Conservation (phyloP, 1,140 invertebrate species). For the Pogonomyrmex barbatus region DNA sequence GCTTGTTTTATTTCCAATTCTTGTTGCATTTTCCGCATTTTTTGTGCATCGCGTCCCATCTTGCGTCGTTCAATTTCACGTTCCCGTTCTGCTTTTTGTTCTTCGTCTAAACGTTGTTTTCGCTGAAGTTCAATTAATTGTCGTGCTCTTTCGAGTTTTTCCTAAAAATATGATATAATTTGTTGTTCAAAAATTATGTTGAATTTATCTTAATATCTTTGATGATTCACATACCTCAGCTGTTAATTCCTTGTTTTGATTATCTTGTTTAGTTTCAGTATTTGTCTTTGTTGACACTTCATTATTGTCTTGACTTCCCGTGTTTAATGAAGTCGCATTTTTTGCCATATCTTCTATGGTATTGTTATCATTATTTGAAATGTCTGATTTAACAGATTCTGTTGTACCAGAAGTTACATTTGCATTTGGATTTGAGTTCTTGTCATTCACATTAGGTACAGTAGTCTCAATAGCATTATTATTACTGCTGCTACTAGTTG, state of each 20-base stretch:
- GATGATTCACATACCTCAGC: slow-evolving; percentile 41
- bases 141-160: slow-evolving; percentile 84
- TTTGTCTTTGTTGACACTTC: neutral
- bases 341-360: slow-evolving; percentile 90
- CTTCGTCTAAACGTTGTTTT: slow-evolving; percentile 88
- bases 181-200: neutral
- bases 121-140: slow-evolving; percentile 87
- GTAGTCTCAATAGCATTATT: slow-evolving; percentile 19
- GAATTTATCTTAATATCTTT: neutral
- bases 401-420: slow-evolving; percentile 39
- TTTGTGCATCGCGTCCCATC: slow-evolving; percentile 90
- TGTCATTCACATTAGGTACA: slow-evolving; percentile 45
- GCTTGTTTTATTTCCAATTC: slow-evolving; percentile 91
- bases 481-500: neutral
- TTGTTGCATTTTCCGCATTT: slow-evolving; percentile 89
- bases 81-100: slow-evolving; percentile 88
- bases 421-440: slow-evolving; percentile 26
- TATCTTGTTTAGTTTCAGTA: slow-evolving; percentile 45
- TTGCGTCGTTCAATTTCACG: slow-evolving; percentile 91
- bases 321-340: slow-evolving; percentile 86
- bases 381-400: slow-evolving; percentile 87
- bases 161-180: slow-evolving; percentile 70
- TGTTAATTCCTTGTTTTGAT: slow-evolving; percentile 40
- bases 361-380: slow-evolving; percentile 91
- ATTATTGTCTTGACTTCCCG: slow-evolving; percentile 39